phyloP scores from a whole-genome alignment of 2,113 vertebrate species.

The zebrafish (Danio rerio) region DNA sequence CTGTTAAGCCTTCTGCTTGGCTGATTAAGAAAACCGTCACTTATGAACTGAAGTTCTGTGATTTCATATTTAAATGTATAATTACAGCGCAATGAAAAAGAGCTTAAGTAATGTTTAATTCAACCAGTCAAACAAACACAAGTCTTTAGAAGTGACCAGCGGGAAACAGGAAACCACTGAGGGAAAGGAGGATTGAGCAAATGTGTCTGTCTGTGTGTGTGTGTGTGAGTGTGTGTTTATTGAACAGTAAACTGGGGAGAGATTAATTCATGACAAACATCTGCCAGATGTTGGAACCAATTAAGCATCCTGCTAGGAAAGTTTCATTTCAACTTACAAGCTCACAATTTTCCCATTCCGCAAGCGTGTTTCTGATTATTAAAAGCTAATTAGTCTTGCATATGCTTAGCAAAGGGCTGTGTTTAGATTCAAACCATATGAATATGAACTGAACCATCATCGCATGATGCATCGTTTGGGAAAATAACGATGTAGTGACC shows the following conservation, averaged over 20 bases:
- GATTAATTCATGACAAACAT: constrained; percentile 54
- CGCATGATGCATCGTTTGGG: too few relatives aligned
- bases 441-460: too few relatives aligned
- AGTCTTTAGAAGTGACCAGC: background rate
- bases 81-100: constrained; percentile 19
- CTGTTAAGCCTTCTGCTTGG: background rate
- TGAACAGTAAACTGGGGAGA: background rate
- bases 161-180: background rate
- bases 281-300: constrained; percentile 51
- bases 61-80: constrained; percentile 16
- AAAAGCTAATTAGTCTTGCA: constrained; percentile 53
- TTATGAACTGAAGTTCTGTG: constrained; percentile 9
- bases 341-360: constrained; percentile 10
- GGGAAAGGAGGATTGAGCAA: background rate
- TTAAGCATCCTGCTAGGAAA: constrained; percentile 36
- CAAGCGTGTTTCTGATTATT: constrained; percentile 43
- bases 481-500: too few relatives aligned
- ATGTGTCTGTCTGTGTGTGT: background rate
- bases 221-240: background rate
- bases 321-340: constrained; percentile 51
- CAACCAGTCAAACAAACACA: background rate
- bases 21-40: constrained; percentile 16
- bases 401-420: constrained; percentile 40
- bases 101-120: constrained; percentile 20
- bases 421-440: constrained; percentile 6